Evolutionary conservation across 1,140 invertebrate genomes (phyloP).

Genomic region (Magallana gigas): DNA sequence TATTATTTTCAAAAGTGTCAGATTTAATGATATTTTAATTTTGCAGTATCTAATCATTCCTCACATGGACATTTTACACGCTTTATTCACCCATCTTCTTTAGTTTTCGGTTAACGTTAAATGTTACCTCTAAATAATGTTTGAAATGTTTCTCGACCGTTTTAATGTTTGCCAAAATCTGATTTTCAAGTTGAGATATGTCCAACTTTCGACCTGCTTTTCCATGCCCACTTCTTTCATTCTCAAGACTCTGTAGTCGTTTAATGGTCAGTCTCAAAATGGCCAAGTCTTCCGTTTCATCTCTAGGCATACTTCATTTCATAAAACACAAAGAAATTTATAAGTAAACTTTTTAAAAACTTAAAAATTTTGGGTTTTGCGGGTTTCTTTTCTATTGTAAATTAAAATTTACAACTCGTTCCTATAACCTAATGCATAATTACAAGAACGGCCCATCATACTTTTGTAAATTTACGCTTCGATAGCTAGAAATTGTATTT

Average conservation of each 20-base stretch:
- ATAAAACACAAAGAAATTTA: neutral
- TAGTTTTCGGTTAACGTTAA: too few relatives aligned
- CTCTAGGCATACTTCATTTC: conserved; percentile 5
- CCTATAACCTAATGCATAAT: too few relatives aligned
- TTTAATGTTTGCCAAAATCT: conserved; percentile 19
- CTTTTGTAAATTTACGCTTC: too few relatives aligned
- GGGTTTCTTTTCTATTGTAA: too few relatives aligned
- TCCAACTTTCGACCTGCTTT: neutral
- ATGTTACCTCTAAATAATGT: conserved; percentile 16
- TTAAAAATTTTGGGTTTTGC: neutral
- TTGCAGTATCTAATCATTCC: too few relatives aligned
- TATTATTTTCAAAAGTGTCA: too few relatives aligned
- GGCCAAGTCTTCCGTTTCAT: neutral
- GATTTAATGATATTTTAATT: too few relatives aligned
- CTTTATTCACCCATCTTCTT: too few relatives aligned
- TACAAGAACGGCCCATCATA: too few relatives aligned
- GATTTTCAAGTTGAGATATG: neutral
- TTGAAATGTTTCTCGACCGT: conserved; percentile 1
- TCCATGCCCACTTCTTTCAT: neutral
- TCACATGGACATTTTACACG: too few relatives aligned
- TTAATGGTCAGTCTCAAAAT: neutral
- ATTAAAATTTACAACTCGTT: too few relatives aligned
- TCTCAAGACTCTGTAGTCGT: neutral
- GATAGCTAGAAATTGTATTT: too few relatives aligned
- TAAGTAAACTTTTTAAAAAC: neutral